Base-by-base conservation (phyloP, 2,888 invertebrate genomes). In the Ditula angustiorana region DNA sequence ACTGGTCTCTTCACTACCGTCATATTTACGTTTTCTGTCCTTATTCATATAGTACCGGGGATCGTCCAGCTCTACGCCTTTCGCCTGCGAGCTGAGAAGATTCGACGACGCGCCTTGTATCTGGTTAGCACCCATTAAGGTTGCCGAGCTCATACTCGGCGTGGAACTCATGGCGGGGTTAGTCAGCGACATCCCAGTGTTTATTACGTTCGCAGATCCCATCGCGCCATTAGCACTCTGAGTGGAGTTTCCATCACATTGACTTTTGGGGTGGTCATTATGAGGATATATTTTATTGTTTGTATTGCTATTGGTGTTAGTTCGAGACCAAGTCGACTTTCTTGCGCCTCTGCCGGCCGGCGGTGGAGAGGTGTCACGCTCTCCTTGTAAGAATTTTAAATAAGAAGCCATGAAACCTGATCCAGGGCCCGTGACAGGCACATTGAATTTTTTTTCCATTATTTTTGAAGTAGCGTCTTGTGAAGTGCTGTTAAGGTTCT, bases 381-480 rank as follows among this genome's bases (percentile, higher is more conserved):
- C 97, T 71, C 97, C 97, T 90, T 96, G 96, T 72, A 96, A 90
- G 87, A 97, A 97, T 87, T 97, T 97, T 73, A 97, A 93, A 87
- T 97, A 97, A 88, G 97, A 97, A 82, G 96, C 96, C 96, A 97
- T 96, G 86, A 97, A 97, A 69, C 96, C 96, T 57, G 96, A 94
- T 75, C 95, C 95, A 67, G 95, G 94, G 75, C 94, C 94, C 74
- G 92, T 92, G 69, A 94, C 90, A 68, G 94, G 93, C 78, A 93
- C 92, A 79, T 93, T 94, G 76, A 94, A 88, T 81, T 95, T 95
- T 86, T 95, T 95, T 78, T 94, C 95, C 77, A 94, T 89, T 71
- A 93, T 87, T 87, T 94, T 93, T 70, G 87, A 83, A 71, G 79
- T 86, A 85, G 88, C 81, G 86, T 88, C 89, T 84, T 92, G 90